phyloP scores from a whole-genome alignment of 2,113 vertebrate species.

The Thunnus thynnus region DNA sequence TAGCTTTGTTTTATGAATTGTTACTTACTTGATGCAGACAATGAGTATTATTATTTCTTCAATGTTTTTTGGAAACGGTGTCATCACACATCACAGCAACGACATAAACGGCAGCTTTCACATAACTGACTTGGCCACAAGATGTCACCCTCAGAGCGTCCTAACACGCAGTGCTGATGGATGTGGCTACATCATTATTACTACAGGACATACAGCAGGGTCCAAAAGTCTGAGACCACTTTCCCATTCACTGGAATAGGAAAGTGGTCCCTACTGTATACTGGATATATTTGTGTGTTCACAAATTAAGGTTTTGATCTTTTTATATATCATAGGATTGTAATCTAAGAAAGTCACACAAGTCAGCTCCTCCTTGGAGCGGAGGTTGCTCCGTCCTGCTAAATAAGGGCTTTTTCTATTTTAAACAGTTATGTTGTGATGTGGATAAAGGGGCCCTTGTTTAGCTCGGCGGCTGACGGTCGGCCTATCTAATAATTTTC shows the following conservation, averaged over 20 bases:
- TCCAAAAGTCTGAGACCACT: too few species aligned
- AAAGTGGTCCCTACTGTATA: too few species aligned
- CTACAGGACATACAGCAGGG: neutral
- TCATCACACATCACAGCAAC: neutral
- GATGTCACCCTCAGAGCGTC: conserved; percentile 38
- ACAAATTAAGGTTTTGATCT: conserved; percentile 17
- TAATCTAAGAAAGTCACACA: conserved; percentile 14
- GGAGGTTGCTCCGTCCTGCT: conserved; percentile 1
- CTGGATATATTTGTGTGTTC: neutral
- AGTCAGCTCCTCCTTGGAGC: conserved; percentile 22
- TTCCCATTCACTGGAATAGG: too few species aligned
- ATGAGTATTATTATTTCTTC: neutral
- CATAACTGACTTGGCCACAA: conserved; percentile 9
- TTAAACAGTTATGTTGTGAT: conserved; percentile 32
- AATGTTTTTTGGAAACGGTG: neutral
- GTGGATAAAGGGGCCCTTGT: conserved; percentile 49
- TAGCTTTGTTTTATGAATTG: neutral
- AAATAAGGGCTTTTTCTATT: conserved; percentile 53
- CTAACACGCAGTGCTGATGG: neutral
- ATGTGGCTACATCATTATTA: neutral
- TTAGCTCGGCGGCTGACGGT: conserved; percentile 14
- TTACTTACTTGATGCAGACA: neutral
- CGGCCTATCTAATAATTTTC: conserved; percentile 68
- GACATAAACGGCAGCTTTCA: neutral
- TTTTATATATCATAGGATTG: conserved; percentile 21